Conservation (phyloP, 2,797 vertebrate genomes). For the Pipistrellus nathusii region DNA sequence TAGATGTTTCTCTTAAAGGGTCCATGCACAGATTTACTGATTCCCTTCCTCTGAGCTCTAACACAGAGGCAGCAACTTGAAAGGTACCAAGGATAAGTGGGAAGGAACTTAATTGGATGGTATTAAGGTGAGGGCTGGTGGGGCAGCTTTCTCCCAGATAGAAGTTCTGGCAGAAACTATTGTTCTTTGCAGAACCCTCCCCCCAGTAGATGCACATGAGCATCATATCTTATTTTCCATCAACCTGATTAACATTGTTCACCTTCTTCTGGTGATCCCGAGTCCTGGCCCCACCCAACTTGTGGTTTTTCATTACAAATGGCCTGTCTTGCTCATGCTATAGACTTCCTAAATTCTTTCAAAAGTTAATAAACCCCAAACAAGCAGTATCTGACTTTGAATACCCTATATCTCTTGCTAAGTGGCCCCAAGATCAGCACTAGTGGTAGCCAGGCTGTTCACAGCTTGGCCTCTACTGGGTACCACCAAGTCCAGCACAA, state of each 20-base stretch:
- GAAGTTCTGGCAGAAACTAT: neutral
- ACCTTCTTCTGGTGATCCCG: neutral
- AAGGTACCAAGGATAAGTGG: neutral
- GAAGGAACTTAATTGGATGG: neutral
- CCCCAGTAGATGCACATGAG: neutral
- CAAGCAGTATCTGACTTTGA: neutral
- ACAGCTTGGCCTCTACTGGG: neutral
- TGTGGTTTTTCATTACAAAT: neutral
- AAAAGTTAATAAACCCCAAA: neutral
- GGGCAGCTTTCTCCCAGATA: neutral
- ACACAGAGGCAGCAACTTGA: neutral
- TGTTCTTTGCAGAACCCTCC: neutral
- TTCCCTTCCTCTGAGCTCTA: neutral
- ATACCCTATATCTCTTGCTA: neutral
- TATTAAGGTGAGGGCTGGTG: neutral
- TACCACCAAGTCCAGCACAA: neutral
- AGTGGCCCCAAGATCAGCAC: neutral
- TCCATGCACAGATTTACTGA: neutral
- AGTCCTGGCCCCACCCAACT: neutral
- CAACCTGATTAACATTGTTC: neutral
- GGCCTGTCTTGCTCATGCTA: neutral
- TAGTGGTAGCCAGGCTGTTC: neutral
- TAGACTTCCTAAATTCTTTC: neutral
- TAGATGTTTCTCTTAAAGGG: neutral
- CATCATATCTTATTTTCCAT: neutral